These are phyloP conservation scores for Spinus pinus DNA, from an alignment of 2,797 vertebrate genomes.

Conservation along the genomic window DNA sequence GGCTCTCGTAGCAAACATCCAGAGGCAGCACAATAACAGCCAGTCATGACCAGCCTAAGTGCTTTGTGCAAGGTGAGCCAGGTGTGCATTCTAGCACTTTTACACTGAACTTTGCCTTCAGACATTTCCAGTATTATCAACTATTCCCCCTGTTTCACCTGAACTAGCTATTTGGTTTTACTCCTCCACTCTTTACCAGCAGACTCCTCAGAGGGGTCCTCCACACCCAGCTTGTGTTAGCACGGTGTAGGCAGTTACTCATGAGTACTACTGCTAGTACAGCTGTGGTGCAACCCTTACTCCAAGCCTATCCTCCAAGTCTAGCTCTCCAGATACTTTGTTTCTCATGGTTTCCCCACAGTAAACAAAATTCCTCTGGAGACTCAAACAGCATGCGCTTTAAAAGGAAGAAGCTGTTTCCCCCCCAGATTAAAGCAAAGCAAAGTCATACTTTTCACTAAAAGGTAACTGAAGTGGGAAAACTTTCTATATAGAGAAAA, in stretches of 20 bases:
- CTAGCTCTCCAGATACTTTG: not conserved
- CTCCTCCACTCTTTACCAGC: not conserved
- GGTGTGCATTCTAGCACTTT: not conserved
- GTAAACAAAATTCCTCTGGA: not conserved
- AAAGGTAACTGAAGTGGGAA: not conserved
- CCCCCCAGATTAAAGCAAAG: not conserved
- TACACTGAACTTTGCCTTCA: not conserved
- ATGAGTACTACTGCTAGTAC: accelerated
- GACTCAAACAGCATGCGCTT: not conserved
- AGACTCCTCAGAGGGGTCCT: not conserved
- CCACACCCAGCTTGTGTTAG: accelerated
- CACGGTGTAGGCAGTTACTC: accelerated
- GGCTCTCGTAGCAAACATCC: not conserved
- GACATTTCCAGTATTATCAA: not conserved
- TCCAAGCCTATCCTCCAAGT: not conserved
- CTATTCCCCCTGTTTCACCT: not conserved
- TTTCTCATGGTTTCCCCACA: not conserved
- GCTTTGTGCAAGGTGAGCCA: not conserved
- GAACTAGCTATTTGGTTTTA: not conserved
- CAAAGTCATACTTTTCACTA: not conserved
- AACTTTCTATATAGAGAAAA: not conserved
- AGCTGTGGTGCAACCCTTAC: accelerated
- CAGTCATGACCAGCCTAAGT: not conserved
- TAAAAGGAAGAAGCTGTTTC: not conserved
- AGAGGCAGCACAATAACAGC: not conserved